Percentiles rank a stretch among this genome's conserved stretches.
Evolutionary conservation across 2,113 vertebrate genomes (phyloP).

Genomic region (Ageneiosus marmoratus): DNA sequence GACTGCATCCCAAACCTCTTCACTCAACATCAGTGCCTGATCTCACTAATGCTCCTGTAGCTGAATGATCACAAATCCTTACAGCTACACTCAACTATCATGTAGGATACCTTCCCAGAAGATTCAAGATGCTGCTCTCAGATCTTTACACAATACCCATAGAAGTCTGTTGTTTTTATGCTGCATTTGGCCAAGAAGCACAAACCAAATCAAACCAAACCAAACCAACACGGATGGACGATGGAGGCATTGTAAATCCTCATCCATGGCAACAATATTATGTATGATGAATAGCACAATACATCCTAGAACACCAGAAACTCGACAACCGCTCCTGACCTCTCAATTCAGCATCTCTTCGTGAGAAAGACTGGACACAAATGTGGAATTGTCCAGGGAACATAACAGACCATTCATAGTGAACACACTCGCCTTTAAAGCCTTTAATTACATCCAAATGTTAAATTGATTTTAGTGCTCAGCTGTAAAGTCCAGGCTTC

Average conservation of each 20-base stretch:
- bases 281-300: neutral
- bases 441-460: constrained; percentile 22
- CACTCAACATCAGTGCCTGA: neutral
- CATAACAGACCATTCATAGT: constrained; percentile 4
- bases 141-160: no score
- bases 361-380: neutral
- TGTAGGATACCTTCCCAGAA: neutral
- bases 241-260: neutral
- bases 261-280: neutral
- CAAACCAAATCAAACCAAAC: neutral
- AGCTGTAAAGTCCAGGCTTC: constrained; percentile 6
- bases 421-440: neutral
- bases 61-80: neutral
- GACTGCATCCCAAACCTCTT: neutral
- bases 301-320: neutral
- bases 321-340: neutral
- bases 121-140: no score
- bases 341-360: neutral
- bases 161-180: no score
- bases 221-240: no score
- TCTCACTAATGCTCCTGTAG: neutral
- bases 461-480: constrained; percentile 10
- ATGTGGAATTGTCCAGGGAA: constrained; percentile 1
- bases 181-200: neutral
- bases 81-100: neutral